phyloP scores from a whole-genome alignment of 2,113 vertebrate genomes.

The Panthera tigris region DNA sequence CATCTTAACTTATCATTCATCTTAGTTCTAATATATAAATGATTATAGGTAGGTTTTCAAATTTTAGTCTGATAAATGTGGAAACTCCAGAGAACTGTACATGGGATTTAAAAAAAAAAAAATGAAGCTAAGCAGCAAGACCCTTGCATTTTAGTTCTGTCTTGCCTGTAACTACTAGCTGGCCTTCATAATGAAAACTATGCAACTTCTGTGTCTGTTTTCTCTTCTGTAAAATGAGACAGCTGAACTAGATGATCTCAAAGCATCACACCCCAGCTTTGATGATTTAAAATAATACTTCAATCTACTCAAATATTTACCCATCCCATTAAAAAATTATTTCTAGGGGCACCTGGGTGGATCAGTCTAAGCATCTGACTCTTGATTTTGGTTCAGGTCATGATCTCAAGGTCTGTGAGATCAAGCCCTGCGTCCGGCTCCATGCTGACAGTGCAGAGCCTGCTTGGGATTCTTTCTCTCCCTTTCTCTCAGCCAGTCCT shows the following conservation, averaged over 20 bases:
- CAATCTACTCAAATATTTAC: conserved; percentile 38
- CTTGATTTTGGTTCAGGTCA: too few relatives aligned
- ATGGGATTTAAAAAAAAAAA: background rate
- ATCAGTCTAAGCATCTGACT: too few relatives aligned
- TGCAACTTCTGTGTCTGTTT: background rate
- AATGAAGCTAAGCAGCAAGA: background rate
- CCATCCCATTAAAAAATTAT: background rate
- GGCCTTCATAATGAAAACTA: background rate
- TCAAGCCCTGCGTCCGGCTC: too few relatives aligned
- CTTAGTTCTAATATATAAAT: background rate
- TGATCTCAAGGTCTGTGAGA: too few relatives aligned
- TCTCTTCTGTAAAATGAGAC: background rate
- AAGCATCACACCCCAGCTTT: background rate
- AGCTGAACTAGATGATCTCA: background rate
- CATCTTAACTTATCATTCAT: background rate
- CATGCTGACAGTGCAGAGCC: too few relatives aligned
- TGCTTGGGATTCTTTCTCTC: too few relatives aligned
- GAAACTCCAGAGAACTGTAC: background rate
- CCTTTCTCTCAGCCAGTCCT: too few relatives aligned
- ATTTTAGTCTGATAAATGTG: background rate
- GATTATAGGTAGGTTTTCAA: background rate
- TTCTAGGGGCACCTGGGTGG: too few relatives aligned
- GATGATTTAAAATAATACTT: conserved; percentile 36
- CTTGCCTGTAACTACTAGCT: background rate
- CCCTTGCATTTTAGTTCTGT: background rate